These are phyloP conservation scores for Epirrita christyi DNA, from an alignment of 2,888 invertebrate genomes.

Conservation along the genomic window DNA sequence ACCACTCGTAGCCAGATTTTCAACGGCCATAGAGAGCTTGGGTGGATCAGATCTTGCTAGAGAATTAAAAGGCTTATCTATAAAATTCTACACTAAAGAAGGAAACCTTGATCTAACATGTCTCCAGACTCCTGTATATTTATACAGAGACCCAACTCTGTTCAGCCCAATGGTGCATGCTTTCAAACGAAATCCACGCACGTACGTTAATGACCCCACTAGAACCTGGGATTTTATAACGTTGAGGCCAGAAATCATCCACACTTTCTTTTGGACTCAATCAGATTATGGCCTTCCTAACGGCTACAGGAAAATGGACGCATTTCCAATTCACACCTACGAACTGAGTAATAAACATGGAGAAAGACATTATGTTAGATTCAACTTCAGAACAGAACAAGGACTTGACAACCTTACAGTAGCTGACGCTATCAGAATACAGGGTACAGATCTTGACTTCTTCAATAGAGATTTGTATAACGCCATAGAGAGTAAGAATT, in stretches of 20 bases:
- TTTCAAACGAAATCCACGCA: slow-evolving; percentile 83
- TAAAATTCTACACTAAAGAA: slow-evolving; percentile 56
- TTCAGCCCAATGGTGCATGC: slow-evolving; percentile 82
- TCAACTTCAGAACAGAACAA: slow-evolving; percentile 94
- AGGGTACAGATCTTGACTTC: slow-evolving; percentile 91
- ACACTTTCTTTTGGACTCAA: slow-evolving; percentile 90
- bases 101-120: slow-evolving; percentile 60
- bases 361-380: slow-evolving; percentile 91
- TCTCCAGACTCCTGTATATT: slow-evolving; percentile 84
- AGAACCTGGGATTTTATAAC: slow-evolving; percentile 82
- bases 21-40: slow-evolving; percentile 85
- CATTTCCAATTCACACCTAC: slow-evolving; percentile 95
- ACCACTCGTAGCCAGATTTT: slow-evolving; percentile 83
- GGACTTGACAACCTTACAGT: slow-evolving; percentile 90
- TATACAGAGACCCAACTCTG: slow-evolving; percentile 79
- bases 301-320: slow-evolving; percentile 94
- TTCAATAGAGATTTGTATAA: slow-evolving; percentile 90
- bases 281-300: slow-evolving; percentile 95
- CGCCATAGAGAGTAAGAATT: slow-evolving; percentile 31
- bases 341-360: slow-evolving; percentile 91
- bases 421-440: slow-evolving; percentile 85
- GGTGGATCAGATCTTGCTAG: slow-evolving; percentile 84
- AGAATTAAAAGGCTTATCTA: slow-evolving; percentile 71
- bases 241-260: slow-evolving; percentile 86
- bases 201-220: slow-evolving; percentile 59